Evolutionary conservation across 2,797 vertebrate genomes (phyloP).

Genomic region (Acipenser transmontanus): DNA sequence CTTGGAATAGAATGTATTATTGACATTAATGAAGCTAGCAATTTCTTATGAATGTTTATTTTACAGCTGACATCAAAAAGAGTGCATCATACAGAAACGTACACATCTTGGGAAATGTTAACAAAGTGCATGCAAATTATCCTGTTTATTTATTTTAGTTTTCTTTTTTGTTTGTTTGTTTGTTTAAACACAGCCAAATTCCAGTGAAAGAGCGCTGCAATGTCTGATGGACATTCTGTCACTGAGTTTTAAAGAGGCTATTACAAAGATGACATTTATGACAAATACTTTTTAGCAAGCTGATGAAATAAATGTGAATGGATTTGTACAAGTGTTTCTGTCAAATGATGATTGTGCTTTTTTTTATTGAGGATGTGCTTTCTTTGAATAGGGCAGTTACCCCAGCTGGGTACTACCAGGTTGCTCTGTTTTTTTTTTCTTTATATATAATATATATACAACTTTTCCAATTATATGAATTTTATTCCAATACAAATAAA

Average conservation of each 20-base stretch:
- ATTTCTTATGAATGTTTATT: constrained; percentile 59
- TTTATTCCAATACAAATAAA: constrained; percentile 58
- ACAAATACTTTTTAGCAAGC: constrained; percentile 80
- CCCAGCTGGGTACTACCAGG: constrained; percentile 53
- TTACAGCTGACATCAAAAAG: constrained; percentile 83
- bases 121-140: constrained; percentile 89
- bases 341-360: constrained; percentile 25
- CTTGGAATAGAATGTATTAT: not conserved
- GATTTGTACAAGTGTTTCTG: constrained; percentile 63
- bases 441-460: constrained; percentile 46
- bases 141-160: constrained; percentile 30
- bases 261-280: constrained; percentile 67
- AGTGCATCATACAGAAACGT: constrained; percentile 81
- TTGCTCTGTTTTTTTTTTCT: constrained; percentile 52
- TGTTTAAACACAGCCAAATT: constrained; percentile 66
- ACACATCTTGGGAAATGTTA: constrained; percentile 70
- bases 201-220: constrained; percentile 58
- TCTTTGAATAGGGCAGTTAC: constrained; percentile 38
- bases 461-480: constrained; percentile 50
- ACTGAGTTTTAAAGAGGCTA: constrained; percentile 73
- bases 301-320: constrained; percentile 57
- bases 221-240: constrained; percentile 62
- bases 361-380: constrained; percentile 26
- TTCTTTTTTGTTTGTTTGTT: constrained; percentile 36
- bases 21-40: not conserved